Evolutionary conservation across 2,113 vertebrate species (phyloP), one percentile per base, ranked within the genome.

Genomic region (Balaeniceps rex): DNA sequence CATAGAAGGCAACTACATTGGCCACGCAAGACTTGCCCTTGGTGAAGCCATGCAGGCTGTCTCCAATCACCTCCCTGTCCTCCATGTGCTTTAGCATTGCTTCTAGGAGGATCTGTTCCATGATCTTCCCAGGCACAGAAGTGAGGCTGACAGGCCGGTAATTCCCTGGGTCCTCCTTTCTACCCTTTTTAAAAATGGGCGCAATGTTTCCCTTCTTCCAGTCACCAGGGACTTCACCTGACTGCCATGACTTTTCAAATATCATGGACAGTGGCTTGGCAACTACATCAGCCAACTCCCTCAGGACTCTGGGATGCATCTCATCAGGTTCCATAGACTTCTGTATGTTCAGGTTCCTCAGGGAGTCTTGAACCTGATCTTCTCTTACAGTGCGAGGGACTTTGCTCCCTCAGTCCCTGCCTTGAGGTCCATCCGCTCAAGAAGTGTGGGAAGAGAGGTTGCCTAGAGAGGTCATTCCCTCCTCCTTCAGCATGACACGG

Each of bases 351-450:
- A 85, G 9, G 6, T 60, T 85, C 26, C 25, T 91, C 31, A 69
- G 25, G 44, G 5, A 4, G 36, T 46, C 40, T 16, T 0, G 0
- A 8, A 78, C 17, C 23, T 46, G 19, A 44, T 34, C 44, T 61
- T n/a, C 19, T 57, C 17, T 71, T 51, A 38, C 11, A 57, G 23
- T 33, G 34, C 34, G 28, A 54, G 5, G 2, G 18, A 61, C 24
- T 79, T 38, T 38, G 4, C 7, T 69, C 9, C 9, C 11, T 13
- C 18, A 19, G 23, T 31, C 26, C 7, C 46, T 12, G 13, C 18
- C 42, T 51, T 58, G 44, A 8, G 14, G 24, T 23, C 31, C 42
- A 15, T 29, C 25, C 24, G 26, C 29, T 88, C 0, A 0, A 77
- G 9, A 49, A 11, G 38, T 21, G 21, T 3, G 3, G 16, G 55